These are phyloP conservation scores for Semnornis frantzii DNA, from an alignment of 2,113 vertebrate genomes.

Conservation along the genomic window DNA sequence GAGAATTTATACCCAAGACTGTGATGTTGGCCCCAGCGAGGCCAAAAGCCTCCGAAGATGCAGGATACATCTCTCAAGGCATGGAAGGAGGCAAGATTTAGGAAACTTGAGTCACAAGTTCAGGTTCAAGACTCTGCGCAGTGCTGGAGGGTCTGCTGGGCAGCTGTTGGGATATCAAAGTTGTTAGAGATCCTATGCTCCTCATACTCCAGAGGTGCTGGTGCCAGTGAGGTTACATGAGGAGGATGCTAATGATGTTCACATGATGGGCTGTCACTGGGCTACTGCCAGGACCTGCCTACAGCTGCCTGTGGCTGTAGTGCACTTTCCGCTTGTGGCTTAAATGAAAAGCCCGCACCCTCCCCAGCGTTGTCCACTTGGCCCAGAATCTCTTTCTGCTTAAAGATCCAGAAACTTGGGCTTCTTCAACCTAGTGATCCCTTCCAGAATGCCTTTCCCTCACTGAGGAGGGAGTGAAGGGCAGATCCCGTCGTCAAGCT, in stretches of 20 bases:
- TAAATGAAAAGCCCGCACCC: background rate
- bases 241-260: background rate
- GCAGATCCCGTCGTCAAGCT: background rate
- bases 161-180: background rate
- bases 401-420: background rate
- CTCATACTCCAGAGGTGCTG: fast-evolving
- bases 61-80: background rate
- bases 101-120: background rate
- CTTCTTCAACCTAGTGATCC: background rate
- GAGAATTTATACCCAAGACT: background rate
- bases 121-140: background rate
- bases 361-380: fast-evolving
- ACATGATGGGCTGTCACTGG: fast-evolving
- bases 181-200: background rate
- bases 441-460: fast-evolving
- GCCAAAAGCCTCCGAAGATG: background rate
- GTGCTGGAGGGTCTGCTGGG: fast-evolving
- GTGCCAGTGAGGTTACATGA: fast-evolving
- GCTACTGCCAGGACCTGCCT: background rate
- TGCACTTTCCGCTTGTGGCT: background rate
- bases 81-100: background rate
- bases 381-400: background rate
- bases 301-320: background rate
- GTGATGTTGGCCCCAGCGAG: background rate
- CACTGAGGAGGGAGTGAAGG: fast-evolving